These are phyloP conservation scores for Branchipolynoe longqiensis DNA, from an alignment of 2,888 invertebrate genomes.

Conservation along the genomic window DNA sequence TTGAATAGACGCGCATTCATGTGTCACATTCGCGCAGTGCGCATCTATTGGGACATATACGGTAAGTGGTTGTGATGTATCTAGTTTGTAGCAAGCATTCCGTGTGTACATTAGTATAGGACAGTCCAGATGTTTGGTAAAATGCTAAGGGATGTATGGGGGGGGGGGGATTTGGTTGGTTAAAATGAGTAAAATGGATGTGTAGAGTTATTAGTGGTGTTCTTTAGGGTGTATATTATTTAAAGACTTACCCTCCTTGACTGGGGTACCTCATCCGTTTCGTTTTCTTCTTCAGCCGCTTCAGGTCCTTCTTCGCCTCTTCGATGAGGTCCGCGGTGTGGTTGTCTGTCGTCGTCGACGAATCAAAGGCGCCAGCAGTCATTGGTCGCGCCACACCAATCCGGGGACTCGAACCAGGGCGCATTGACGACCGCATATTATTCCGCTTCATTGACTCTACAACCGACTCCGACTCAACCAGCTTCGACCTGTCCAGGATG, in stretches of 20 bases:
- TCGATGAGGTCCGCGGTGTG: constrained; percentile 84
- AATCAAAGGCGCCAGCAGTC: constrained; percentile 54
- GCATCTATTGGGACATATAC: too few relatives aligned
- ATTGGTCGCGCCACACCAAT: constrained; percentile 36
- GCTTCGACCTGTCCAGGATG: constrained; percentile 87
- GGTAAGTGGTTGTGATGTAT: too few relatives aligned
- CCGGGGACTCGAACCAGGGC: constrained; percentile 68
- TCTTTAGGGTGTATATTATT: neutral
- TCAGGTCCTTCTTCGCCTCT: constrained; percentile 91
- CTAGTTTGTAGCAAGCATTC: too few relatives aligned
- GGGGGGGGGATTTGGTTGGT: too few relatives aligned
- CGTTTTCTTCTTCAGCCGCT: constrained; percentile 71
- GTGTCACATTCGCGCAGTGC: too few relatives aligned
- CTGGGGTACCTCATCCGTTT: constrained; percentile 69
- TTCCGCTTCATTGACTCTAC: constrained; percentile 86
- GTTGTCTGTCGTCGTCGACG: constrained; percentile 9
- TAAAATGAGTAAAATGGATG: too few relatives aligned
- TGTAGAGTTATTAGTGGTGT: neutral
- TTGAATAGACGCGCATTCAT: too few relatives aligned
- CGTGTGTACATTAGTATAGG: too few relatives aligned
- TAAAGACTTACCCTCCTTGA: constrained; percentile 62
- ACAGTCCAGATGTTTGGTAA: too few relatives aligned
- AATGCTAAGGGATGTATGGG: too few relatives aligned
- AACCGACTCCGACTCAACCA: constrained; percentile 92
- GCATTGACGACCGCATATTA: constrained; percentile 65